phyloP scores from a whole-genome alignment of 2,797 vertebrate genomes.

The Distichodus sexfasciatus region DNA sequence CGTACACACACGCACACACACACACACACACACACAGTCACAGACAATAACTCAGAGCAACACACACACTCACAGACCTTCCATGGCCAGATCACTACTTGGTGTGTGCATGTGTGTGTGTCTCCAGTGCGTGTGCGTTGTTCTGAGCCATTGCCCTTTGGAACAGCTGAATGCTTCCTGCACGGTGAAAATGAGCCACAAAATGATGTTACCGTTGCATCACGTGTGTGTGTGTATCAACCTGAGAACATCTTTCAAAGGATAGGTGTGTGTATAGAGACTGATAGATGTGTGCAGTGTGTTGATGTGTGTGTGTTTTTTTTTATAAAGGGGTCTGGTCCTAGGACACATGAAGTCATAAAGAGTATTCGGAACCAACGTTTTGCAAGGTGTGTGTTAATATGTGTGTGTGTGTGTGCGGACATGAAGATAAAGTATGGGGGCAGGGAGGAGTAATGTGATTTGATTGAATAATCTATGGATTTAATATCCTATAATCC shows the following conservation, averaged over 20 bases:
- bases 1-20: background rate
- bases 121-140: slow-evolving; percentile 64
- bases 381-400: background rate
- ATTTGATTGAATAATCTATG: slow-evolving; percentile 80
- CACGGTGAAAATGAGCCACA: background rate
- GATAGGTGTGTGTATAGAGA: background rate
- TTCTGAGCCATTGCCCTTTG: slow-evolving; percentile 60
- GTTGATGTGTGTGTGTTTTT: slow-evolving; percentile 3
- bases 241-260: no score
- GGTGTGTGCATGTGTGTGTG: slow-evolving; percentile 12
- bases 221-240: background rate
- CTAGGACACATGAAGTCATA: no score
- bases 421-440: background rate
- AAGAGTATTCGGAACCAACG: no score
- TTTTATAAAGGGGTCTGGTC: no score
- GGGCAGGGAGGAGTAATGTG: slow-evolving; percentile 58
- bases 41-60: background rate
- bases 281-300: slow-evolving; percentile 6
- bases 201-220: slow-evolving; percentile 10
- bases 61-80: slow-evolving; percentile 13
- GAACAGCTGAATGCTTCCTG: slow-evolving; percentile 27
- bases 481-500: slow-evolving; percentile 79
- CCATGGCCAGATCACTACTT: background rate
- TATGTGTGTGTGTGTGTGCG: slow-evolving; percentile 16
- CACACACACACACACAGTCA: slow-evolving; percentile 12